Percentiles rank a stretch among this genome's conserved stretches.
Conservation (phyloP, 2,797 vertebrate genomes). For the Odontamblyopus rebecca region DNA sequence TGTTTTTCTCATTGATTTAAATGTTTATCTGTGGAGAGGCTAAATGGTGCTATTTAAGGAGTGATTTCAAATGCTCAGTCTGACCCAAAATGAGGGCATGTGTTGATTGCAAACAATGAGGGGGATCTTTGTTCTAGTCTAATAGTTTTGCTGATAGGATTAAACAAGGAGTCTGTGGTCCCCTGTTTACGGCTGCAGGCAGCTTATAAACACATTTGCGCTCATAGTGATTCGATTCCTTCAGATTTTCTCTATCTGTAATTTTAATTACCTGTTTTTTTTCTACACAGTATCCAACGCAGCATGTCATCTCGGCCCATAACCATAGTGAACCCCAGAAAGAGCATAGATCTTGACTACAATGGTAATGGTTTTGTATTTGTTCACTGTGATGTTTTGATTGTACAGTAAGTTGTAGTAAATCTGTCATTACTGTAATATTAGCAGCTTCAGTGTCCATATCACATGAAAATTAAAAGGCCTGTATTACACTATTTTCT, state of each 20-base stretch:
- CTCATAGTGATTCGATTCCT: constrained; percentile 24
- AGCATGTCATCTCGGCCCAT: constrained; percentile 65
- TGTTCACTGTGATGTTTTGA: neutral
- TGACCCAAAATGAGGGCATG: constrained; percentile 41
- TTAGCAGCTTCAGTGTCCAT: neutral
- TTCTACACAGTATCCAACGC: constrained; percentile 31
- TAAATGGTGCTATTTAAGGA: neutral
- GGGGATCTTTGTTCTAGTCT: constrained; percentile 36
- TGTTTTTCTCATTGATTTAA: constrained; percentile 39
- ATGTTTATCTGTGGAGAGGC: constrained; percentile 28
- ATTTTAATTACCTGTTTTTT: constrained; percentile 45
- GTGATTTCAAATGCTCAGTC: constrained; percentile 10
- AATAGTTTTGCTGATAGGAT: constrained; percentile 43
- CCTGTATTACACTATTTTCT: too few relatives aligned
- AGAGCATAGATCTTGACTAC: constrained; percentile 30
- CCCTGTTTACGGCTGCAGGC: constrained; percentile 49
- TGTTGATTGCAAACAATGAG: constrained; percentile 38
- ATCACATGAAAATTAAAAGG: neutral
- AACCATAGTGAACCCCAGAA: constrained; percentile 51
- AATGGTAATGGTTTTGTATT: constrained; percentile 49
- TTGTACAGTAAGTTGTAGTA: neutral
- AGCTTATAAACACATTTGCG: constrained; percentile 49
- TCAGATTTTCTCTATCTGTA: constrained; percentile 26
- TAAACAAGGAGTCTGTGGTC: constrained; percentile 17
- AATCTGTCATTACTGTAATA: neutral